Evolutionary conservation across 2,797 vertebrate genomes (phyloP), one percentile per base, ranked within the genome.

Genomic region (Crax fasciolata): DNA sequence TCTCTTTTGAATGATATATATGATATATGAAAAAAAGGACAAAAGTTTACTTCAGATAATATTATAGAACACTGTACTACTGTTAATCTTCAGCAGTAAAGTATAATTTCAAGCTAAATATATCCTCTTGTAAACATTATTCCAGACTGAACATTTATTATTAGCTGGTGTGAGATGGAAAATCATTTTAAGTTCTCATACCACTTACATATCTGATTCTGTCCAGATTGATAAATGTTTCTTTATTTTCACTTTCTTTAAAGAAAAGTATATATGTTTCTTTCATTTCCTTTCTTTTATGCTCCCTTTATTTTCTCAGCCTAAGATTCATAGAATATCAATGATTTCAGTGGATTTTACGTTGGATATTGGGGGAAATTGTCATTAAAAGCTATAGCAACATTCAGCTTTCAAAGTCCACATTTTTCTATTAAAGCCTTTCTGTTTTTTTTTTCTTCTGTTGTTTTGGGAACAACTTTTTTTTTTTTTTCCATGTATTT

Each of bases 51-150:
- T 65, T 87, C 51, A 75, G 15, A 24, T 10, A 46, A 0, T 35
- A 10, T 27, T 70, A 39, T 19, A 54, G 9, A 15, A 6, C 43
- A 3, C 13, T 68, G 4, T 52, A 21, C 5, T 55, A 43, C 24
- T 74, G 8, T 32, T 59, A 49, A 17, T 61, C 39, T 82, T 78
- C 25, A 63, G 8, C 7, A 72, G 23, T 79, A 95, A 92, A 90
- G 58, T 13, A 28, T 15, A 19, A 13, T 59, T 62, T 82, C 24
- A 62, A 43, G 2, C 10, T 54, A 61, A 3, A 19, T 32, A 12
- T 38, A 71, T 39, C 4, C 2, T 78, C 67, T 41, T 35, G 4
- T 18, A 78, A 72, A 84, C 67, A 27, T 46, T 74, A 27, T 5
- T 89, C 71, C 44, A 41, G 24, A 57, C 3, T 41, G 30, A 43